These are phyloP conservation scores for Acromyrmex echinatior DNA, from an alignment of 1,140 invertebrate species.

Conservation along the genomic window DNA sequence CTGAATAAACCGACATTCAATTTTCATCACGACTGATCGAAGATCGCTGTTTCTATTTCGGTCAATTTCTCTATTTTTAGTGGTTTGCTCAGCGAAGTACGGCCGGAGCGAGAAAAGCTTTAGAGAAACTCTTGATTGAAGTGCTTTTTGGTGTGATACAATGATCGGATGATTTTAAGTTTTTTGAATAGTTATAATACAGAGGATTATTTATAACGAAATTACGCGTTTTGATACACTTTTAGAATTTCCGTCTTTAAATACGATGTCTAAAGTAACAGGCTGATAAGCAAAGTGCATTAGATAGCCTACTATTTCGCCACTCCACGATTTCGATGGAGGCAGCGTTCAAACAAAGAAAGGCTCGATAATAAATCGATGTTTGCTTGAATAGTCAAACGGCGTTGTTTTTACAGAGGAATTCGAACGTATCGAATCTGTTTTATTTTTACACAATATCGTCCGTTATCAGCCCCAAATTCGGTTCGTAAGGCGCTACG, in stretches of 20 bases:
- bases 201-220: neutral
- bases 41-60: slow-evolving; percentile 16
- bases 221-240: neutral
- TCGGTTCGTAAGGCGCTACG: neutral
- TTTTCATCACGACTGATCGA: slow-evolving; percentile 11
- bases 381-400: neutral
- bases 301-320: neutral
- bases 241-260: neutral
- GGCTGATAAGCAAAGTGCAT: neutral
- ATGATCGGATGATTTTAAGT: neutral
- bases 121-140: neutral
- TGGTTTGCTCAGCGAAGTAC: slow-evolving; percentile 6
- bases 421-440: neutral
- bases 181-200: neutral
- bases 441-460: neutral
- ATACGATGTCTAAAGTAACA: neutral
- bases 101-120: neutral
- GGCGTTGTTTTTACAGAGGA: neutral
- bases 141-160: neutral
- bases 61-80: slow-evolving; percentile 15
- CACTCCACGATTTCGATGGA: neutral
- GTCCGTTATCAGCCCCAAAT: neutral
- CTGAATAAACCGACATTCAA: neutral
- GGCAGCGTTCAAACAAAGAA: neutral
- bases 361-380: neutral